Evolutionary conservation across 1,140 invertebrate genomes (phyloP), one percentile per base, ranked within the genome.

Genomic region (Eumeta japonica): DNA sequence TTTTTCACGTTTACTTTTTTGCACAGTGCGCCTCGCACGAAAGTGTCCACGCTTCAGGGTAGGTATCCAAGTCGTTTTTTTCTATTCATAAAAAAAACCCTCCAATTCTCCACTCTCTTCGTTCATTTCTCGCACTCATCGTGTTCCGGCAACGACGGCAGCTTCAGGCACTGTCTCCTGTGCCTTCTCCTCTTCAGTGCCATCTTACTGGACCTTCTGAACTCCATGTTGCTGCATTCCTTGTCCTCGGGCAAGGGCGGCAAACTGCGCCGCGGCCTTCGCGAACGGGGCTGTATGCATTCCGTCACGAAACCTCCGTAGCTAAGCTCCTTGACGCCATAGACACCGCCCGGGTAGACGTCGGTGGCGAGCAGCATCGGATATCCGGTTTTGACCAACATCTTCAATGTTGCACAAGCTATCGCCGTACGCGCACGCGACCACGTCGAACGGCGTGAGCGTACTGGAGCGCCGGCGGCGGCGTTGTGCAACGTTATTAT

Each of bases 211-310:
- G 50, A 50, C 31, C 56, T 68, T 24, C 55, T 56, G 18, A 64
- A 34, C 15, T 61, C 58, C 1, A 33, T 46, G 16, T 56, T 61
- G 28, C 52, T 55, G 45, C 58, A 65, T 33, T 73, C 68, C 24
- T 61, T 65, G 38, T 73, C 68, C 41, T 73, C 68, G 0, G 58
- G 64, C n/a, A 73, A 33, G 7, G 68, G 56, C 16, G 68, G 57
- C 10, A 73, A 39, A 15, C 43, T 52, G 20, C 61, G 39, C 35
- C 62, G 65, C 3, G 57, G 50, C 3, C 62, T 46, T n/a, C n/a
- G n/a, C n/a, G n/a, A n/a, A 10, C 59, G 43, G 13, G 67, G 62
- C 16, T 63, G 35, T 0, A 65, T 52, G 39, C 59, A 70, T 45
- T 73, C 62, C 10, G 56, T 64, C 11, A 52, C 52, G 24, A 59